Evolutionary conservation across 2,888 invertebrate genomes (phyloP).

Genomic region (Ptychoptera contaminata): DNA sequence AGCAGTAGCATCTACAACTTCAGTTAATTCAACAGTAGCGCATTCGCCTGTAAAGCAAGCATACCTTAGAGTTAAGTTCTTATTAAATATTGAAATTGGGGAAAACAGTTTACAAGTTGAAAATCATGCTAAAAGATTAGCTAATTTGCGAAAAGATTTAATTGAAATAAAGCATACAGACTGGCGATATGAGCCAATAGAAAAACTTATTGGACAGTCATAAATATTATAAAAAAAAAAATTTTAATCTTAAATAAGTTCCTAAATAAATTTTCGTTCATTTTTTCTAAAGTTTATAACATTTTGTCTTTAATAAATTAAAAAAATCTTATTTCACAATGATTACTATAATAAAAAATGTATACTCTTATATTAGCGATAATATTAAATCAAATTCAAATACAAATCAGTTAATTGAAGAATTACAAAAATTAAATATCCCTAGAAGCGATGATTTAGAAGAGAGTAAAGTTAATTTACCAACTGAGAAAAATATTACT

Average conservation of each 20-base stretch:
- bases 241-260: no score
- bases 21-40: no score
- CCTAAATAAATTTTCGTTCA: no score
- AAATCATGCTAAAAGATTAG: constrained; percentile 53
- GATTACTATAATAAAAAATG: constrained; percentile 32
- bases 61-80: constrained; percentile 18
- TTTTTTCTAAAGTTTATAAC: no score
- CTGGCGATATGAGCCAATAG: constrained; percentile 61
- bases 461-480: constrained; percentile 10
- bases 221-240: constrained; percentile 1
- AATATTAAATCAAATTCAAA: constrained; percentile 15
- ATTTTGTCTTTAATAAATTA: background rate
- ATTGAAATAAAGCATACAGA: constrained; percentile 64
- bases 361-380: constrained; percentile 28
- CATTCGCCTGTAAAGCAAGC: constrained; percentile 10
- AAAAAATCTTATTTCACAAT: constrained; percentile 17
- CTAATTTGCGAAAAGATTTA: constrained; percentile 54
- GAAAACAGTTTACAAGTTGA: constrained; percentile 42
- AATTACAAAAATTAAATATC: constrained; percentile 25
- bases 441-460: constrained; percentile 15
- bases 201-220: constrained; percentile 45
- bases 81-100: constrained; percentile 19
- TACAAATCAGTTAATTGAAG: constrained; percentile 30
- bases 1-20: no score
- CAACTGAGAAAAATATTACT: no score